Base-by-base conservation (phyloP, 2,797 vertebrate genomes). In the Delichon dasypus region DNA sequence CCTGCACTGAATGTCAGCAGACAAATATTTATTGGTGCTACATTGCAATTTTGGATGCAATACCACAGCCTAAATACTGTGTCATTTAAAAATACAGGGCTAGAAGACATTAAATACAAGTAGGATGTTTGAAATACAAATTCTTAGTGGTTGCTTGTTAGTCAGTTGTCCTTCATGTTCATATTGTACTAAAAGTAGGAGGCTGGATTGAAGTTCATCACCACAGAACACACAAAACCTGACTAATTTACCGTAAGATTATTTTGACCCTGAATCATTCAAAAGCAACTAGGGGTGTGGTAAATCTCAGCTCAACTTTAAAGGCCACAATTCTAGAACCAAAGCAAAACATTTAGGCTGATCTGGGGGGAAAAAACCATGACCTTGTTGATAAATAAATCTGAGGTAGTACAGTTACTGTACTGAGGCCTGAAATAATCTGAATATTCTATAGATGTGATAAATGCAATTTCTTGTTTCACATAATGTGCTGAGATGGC, bases 1-100 rank as follows among this genome's bases (percentile, higher is more conserved):
- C 76, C 88, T 91, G 44, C 70, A 70, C 2, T 93, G 26, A 47
- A 20, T 62, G 23, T 86, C 92, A 89, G 47, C 82, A 84, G 32
- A 88, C 70, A 47, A 96, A 76, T 94, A 93, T 93, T 96, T 94
- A 94, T 73, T 88, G 66, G 50, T 34, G 30, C 73, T 90, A 20
- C n/a, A 6, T 44, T 86, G 32, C 79, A 64, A 86, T 95, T 84
- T 68, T 86, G 93, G 66, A 53, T 92, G 85, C 16, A 88, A 55
- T 68, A 42, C 25, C 26, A 42, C 10, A 3, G 15, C 44, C 66
- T 76, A 83, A 91, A 81, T 47, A 76, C 20, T 32, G 44, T 40
- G 27, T 9, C n/a, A 53, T 76, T 77, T 91, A 81, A 92, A 95
- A 95, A 70, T 62, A n/a, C 81, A 66, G 85, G 78, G 73, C 62